These are phyloP conservation scores for Sphecodes monilicornis DNA, from an alignment of 2,888 invertebrate species.

Conservation along the genomic window DNA sequence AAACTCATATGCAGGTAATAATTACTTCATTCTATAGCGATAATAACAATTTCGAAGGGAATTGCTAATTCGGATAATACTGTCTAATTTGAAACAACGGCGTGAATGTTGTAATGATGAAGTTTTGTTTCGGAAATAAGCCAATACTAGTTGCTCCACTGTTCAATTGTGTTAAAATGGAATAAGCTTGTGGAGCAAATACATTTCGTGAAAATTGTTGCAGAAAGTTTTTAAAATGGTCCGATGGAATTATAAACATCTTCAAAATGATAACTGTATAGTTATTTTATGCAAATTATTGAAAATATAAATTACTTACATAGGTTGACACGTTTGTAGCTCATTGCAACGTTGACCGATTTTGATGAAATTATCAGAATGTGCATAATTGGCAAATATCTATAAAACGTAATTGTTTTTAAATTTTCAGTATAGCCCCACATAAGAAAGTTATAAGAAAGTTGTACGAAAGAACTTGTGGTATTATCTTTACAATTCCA, in stretches of 20 bases:
- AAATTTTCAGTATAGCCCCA: too few species aligned
- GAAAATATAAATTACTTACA: neutral
- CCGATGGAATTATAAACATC: neutral
- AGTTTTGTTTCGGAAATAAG: neutral
- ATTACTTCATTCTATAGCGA: neutral
- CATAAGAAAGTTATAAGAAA: too few species aligned
- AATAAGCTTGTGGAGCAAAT: neutral
- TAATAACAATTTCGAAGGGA: neutral
- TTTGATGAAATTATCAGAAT: too few species aligned
- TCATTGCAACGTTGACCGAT: too few species aligned
- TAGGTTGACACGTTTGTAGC: too few species aligned
- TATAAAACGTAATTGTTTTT: too few species aligned
- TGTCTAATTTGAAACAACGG: neutral
- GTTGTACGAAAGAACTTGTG: too few species aligned
- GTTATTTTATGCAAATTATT: neutral
- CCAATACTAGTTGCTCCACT: neutral
- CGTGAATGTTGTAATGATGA: neutral
- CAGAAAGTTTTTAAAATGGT: neutral
- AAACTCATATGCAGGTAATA: neutral
- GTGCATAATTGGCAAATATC: too few species aligned
- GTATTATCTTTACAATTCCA: too few species aligned
- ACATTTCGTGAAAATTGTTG: neutral
- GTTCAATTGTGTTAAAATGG: neutral
- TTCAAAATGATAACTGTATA: neutral
- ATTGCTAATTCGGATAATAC: neutral